Conservation (phyloP, 1,140 invertebrate species). For the Colletes latitarsis region DNA sequence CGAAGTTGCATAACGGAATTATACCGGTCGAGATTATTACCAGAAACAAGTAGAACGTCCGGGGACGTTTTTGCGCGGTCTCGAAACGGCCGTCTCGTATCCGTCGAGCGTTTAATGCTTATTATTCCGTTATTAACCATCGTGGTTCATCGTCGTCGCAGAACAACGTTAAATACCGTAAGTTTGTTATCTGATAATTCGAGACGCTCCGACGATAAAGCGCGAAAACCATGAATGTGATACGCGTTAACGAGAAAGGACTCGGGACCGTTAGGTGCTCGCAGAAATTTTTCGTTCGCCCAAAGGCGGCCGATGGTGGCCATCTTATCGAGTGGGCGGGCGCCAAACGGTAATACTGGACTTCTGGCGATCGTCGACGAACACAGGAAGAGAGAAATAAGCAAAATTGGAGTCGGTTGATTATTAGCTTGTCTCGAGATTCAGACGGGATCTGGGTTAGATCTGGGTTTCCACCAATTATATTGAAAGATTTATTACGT, state of each 20-base stretch:
- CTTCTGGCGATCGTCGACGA: not conserved
- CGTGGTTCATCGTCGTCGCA: not conserved
- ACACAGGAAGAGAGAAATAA: not conserved
- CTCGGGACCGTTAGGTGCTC: constrained; percentile 7
- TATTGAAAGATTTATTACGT: too few relatives aligned
- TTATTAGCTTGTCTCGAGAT: too few relatives aligned
- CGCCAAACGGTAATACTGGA: not conserved
- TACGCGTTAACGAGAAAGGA: constrained; percentile 18
- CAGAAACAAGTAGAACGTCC: constrained; percentile 39
- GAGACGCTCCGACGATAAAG: not conserved
- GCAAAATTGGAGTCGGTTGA: too few relatives aligned
- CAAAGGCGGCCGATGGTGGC: too few relatives aligned
- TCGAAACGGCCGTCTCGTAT: not conserved
- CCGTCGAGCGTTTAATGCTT: constrained; percentile 11
- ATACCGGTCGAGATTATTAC: constrained; percentile 47
- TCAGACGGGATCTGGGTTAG: too few relatives aligned
- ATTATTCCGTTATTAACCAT: constrained; percentile 18
- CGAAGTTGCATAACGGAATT: constrained; percentile 57
- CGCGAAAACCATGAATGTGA: not conserved
- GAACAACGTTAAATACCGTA: not conserved
- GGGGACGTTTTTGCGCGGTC: not conserved
- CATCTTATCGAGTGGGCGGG: not conserved
- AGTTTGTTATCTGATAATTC: constrained; percentile 21
- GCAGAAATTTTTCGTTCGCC: not conserved
- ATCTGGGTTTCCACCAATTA: too few relatives aligned